Evolutionary conservation across 2,888 invertebrate species (phyloP).

Genomic region (Lasioglossum marginatum): DNA sequence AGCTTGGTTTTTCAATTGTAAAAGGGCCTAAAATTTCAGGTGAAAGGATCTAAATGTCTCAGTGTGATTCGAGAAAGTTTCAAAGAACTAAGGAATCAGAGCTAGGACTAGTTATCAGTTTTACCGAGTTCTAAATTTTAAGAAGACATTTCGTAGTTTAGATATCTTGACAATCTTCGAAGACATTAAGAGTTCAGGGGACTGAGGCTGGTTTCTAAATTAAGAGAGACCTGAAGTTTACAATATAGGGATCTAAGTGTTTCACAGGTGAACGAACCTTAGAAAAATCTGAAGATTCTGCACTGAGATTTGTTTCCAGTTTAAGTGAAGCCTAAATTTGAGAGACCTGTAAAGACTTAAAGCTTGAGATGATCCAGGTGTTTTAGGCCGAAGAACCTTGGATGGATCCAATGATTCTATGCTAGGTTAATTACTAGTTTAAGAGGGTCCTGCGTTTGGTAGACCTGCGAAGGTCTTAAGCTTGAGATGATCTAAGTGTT

Average conservation of each 20-base stretch:
- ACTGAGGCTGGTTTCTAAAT: neutral
- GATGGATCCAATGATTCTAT: no score
- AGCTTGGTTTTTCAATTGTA: no score
- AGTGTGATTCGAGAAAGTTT: no score
- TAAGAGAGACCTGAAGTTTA: neutral
- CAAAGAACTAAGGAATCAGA: no score
- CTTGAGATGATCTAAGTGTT: no score
- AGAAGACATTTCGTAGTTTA: neutral
- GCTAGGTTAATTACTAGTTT: no score
- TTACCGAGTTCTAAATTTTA: neutral
- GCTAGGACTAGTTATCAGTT: no score
- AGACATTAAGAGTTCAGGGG: neutral
- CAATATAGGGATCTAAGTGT: neutral
- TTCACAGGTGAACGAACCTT: neutral
- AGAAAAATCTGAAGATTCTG: neutral
- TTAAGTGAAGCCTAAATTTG: neutral
- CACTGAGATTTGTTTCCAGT: neutral
- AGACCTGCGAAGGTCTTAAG: neutral
- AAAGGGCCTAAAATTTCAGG: no score
- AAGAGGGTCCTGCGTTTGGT: neutral
- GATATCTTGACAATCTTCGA: neutral
- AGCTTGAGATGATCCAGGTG: no score
- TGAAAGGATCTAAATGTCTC: no score
- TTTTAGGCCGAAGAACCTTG: no score
- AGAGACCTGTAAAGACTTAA: neutral